Conservation (phyloP, 2,888 invertebrate species). For the Acholoe squamosa region DNA sequence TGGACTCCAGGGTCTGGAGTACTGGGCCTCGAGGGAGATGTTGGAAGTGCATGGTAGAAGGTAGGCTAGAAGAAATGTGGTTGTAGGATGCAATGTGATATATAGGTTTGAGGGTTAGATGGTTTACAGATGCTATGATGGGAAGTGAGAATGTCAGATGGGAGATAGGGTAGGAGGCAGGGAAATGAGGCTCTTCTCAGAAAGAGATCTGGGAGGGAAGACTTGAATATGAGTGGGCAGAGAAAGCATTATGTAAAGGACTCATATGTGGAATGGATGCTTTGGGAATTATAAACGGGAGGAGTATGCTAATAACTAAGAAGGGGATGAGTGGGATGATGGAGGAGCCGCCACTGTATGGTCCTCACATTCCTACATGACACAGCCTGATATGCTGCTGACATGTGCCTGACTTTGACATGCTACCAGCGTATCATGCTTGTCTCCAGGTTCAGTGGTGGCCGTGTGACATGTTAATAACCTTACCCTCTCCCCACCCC, state of each 20-base stretch:
- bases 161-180: no score
- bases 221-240: no score
- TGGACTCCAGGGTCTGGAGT: no score
- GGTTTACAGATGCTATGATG: background rate
- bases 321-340: background rate
- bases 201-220: background rate
- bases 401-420: background rate
- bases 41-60: background rate
- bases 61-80: background rate
- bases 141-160: background rate
- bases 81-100: background rate
- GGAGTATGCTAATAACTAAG: background rate
- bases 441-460: background rate
- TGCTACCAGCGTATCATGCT: background rate
- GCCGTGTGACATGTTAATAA: slow-evolving; percentile 20
- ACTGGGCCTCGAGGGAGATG: no score
- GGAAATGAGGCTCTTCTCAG: background rate
- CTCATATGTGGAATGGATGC: no score
- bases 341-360: background rate
- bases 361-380: slow-evolving; percentile 14
- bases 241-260: no score
- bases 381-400: background rate
- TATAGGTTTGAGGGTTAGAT: background rate
- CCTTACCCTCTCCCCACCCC: background rate
- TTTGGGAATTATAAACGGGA: no score